These are phyloP conservation scores for Perizoma affinitatum DNA, from an alignment of 2,888 invertebrate species.

Conservation along the genomic window DNA sequence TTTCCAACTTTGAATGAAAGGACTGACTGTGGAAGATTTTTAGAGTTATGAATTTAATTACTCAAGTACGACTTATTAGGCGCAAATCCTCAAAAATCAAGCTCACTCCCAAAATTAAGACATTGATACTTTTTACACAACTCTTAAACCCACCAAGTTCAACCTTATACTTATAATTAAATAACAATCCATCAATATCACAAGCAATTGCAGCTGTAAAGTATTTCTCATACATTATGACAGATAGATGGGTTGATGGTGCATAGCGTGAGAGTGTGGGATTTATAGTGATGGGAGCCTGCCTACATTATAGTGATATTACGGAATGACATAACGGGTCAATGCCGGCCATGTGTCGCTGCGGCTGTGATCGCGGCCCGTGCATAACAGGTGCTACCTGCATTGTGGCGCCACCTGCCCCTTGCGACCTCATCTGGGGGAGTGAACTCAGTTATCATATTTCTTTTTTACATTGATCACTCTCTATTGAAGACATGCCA, in stretches of 20 bases:
- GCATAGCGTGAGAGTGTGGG: conserved; percentile 69
- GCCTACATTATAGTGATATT: conserved; percentile 63
- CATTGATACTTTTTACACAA: too few species aligned
- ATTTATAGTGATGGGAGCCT: conserved; percentile 50
- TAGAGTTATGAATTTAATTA: too few species aligned
- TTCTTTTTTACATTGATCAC: too few species aligned
- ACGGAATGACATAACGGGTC: conserved; percentile 75
- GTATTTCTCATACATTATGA: conserved; percentile 59
- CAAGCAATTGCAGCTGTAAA: conserved; percentile 30
- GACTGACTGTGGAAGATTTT: too few species aligned
- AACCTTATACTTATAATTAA: conserved; percentile 4
- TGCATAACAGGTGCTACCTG: conserved; percentile 34
- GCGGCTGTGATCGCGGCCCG: conserved; percentile 21
- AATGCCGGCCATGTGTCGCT: conserved; percentile 50
- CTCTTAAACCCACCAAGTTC: background rate
- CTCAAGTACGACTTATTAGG: too few species aligned
- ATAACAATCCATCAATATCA: conserved; percentile 25
- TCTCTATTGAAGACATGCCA: too few species aligned
- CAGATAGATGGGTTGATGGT: conserved; percentile 59
- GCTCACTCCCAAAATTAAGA: too few species aligned
- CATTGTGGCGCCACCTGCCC: conserved; percentile 30
- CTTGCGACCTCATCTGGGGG: conserved; percentile 18
- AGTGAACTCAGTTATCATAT: background rate
- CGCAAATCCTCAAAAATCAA: too few species aligned
- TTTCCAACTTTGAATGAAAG: too few species aligned